Percentiles rank a stretch among this genome's conserved stretches.
Conservation (phyloP, 2,113 vertebrate species). For the Elaphurus davidianus region DNA sequence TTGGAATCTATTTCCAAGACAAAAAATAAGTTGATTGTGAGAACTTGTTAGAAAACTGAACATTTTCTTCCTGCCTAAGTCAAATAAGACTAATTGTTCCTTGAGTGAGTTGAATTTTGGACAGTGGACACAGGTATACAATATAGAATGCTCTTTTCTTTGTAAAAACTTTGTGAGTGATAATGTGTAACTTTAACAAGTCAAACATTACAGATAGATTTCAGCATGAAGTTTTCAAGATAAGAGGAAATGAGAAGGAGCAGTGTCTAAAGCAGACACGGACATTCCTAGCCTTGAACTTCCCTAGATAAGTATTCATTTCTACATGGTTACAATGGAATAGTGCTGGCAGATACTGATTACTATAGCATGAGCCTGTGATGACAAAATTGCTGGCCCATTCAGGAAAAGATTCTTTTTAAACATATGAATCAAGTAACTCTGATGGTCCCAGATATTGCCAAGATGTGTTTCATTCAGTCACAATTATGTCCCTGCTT, state of each 20-base stretch:
- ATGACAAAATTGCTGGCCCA: constrained; percentile 65
- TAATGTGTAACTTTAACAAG: constrained; percentile 73
- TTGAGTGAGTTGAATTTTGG: neutral
- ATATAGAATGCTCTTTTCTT: constrained; percentile 47
- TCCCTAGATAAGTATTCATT: constrained; percentile 74
- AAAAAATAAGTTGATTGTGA: neutral
- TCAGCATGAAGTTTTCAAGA: constrained; percentile 70
- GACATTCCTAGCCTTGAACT: constrained; percentile 71
- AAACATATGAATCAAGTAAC: constrained; percentile 72
- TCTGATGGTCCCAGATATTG: constrained; percentile 68
- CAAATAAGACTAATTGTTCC: neutral
- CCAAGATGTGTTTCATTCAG: constrained; percentile 59
- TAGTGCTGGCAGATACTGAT: constrained; percentile 76
- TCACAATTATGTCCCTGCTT: neutral
- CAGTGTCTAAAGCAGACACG: constrained; percentile 62
- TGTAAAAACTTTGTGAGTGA: constrained; percentile 60
- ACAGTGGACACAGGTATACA: neutral
- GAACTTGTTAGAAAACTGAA: neutral
- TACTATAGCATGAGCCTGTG: constrained; percentile 57
- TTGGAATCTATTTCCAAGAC: neutral
- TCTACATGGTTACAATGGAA: constrained; percentile 55
- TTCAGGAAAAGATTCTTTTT: constrained; percentile 66
- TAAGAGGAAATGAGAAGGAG: constrained; percentile 67
- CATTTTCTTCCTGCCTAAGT: neutral
- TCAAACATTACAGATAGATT: constrained; percentile 76